A percentile compares a stretch with the other conserved stretches of the same genome.
Evolutionary conservation across 1,140 invertebrate genomes (phyloP).

Genomic region (Sesamia nonagrioides): DNA sequence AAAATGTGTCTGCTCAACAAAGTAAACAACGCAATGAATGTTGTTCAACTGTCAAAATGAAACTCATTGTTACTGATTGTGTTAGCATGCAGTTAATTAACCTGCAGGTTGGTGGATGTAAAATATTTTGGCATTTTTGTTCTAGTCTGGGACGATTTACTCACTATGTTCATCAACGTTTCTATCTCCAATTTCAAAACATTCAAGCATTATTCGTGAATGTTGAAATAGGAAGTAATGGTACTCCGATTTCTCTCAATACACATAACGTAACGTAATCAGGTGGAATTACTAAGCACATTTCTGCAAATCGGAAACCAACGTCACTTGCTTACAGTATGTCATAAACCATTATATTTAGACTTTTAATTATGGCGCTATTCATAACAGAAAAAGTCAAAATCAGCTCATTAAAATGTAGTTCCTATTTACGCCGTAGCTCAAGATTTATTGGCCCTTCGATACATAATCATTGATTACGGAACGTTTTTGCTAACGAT

Average conservation of each 20-base stretch:
- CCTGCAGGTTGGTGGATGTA: no score
- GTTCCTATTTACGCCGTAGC: not conserved
- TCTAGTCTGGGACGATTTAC: no score
- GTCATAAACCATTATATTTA: not conserved
- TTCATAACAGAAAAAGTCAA: not conserved
- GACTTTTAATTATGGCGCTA: not conserved
- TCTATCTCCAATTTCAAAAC: no score
- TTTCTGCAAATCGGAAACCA: not conserved
- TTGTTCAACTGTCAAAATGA: no score
- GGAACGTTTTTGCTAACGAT: not conserved
- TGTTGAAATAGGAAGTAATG: not conserved
- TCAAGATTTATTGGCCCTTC: not conserved
- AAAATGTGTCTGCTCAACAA: no score
- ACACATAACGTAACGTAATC: not conserved
- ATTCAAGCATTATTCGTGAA: no score
- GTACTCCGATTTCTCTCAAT: not conserved
- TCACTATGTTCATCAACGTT: no score
- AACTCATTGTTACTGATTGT: no score
- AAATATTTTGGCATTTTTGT: no score
- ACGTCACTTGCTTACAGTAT: not conserved
- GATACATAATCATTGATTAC: not conserved
- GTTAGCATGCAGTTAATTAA: no score
- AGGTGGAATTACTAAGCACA: constrained; percentile 8
- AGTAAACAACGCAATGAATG: no score
- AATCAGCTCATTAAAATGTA: not conserved